Evolutionary conservation across 2,113 vertebrate genomes (phyloP).

Genomic region (Pardalotus punctatus): DNA sequence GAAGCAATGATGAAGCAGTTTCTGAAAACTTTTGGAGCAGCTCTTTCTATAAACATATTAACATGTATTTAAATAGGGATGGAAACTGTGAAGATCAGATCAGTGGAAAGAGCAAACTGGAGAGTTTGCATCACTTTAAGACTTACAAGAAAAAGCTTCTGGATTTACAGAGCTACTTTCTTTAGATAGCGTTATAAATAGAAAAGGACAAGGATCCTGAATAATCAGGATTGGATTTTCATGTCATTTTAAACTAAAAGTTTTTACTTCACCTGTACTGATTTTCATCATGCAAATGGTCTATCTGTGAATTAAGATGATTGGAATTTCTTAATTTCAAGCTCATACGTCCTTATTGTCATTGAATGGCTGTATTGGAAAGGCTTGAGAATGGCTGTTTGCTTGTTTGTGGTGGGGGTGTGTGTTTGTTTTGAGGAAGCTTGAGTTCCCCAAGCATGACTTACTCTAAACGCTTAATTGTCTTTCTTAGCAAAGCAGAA

Average conservation of each 20-base stretch:
- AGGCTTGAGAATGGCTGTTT: neutral
- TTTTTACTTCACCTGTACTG: neutral
- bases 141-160: neutral
- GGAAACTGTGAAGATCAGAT: neutral
- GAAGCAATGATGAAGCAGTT: neutral
- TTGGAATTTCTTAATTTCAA: neutral
- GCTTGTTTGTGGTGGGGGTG: neutral
- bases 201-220: neutral
- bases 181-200: neutral
- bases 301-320: neutral
- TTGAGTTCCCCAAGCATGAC: neutral
- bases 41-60: neutral
- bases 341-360: neutral
- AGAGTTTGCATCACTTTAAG: neutral
- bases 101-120: neutral
- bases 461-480: neutral
- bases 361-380: neutral
- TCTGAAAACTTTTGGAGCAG: neutral
- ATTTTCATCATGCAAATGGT: neutral
- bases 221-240: neutral
- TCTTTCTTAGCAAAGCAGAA: conserved; percentile 88
- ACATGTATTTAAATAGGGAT: neutral
- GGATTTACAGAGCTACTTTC: neutral
- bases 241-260: neutral
- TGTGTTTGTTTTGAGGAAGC: neutral